Base-by-base conservation (phyloP, 2,113 vertebrate genomes). In the Suricata suricatta region DNA sequence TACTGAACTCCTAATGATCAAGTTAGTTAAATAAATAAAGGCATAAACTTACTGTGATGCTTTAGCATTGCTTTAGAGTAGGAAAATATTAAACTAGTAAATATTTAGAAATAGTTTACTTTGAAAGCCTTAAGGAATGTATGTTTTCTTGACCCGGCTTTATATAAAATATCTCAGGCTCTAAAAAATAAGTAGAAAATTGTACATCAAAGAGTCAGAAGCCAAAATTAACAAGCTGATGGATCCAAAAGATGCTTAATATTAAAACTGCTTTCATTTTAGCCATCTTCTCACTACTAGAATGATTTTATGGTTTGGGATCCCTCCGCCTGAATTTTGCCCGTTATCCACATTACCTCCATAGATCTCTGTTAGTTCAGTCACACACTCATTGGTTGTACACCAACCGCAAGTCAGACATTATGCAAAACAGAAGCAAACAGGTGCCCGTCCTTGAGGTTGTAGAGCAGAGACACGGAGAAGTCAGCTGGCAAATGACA, bases 161-260 rank as follows among this genome's bases (percentile, higher is more conserved):
- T 19, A 11, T 33, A 31, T 60, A 44, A 88, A 91, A 76, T 77
- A 44, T 33, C n/a, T 54, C n/a, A 74, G 85, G 23, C 47, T 81
- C 41, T 95, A 76, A 94, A 92, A 77, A 74, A 69, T 29, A 63
- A 83, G 11, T 35, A 91, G 83, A 81, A 90, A 84, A 63, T 92
- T 64, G 47, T 12, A 57, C 8, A 64, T 16, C 21, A 7, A 88
- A 38, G 50, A 90, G 8, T 64, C 15, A 63, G 71, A 82, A 77
- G n/a, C 19, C 64, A 35, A 82, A 50, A 52, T 81, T 50, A 77
- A 38, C 17, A 63, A 47, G 44, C 6, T 2, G 7, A 76, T 8
- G 52, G 44, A 57, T 60, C 33, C 50, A 38, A 68, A 68, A 71
- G 54, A 29, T 29, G 6, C 7, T 81, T 15, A 38, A 14, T 15